Conservation (phyloP, 2,797 vertebrate species). For the Hephaestus fuliginosus region DNA sequence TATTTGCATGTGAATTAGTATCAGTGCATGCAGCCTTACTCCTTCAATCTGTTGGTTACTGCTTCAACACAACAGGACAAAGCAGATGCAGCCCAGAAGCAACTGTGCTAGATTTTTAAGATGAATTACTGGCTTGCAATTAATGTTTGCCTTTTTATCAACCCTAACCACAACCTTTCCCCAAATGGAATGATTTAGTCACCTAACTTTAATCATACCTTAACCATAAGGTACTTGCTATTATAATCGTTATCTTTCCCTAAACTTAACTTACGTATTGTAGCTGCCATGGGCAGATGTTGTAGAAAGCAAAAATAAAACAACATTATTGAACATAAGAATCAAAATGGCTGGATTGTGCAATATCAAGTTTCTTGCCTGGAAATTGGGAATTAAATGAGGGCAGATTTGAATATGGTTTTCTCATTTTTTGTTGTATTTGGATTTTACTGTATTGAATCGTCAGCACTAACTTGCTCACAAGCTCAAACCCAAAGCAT, state of each 20-base stretch:
- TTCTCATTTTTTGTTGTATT: background rate
- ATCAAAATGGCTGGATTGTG: background rate
- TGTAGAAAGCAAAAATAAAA: background rate
- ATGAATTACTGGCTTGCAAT: background rate
- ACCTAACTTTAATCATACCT: background rate
- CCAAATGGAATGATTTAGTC: background rate
- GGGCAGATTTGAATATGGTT: background rate
- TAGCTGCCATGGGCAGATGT: background rate
- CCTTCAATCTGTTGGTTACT: background rate
- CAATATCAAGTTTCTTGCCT: background rate
- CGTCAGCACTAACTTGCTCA: background rate
- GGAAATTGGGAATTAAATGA: background rate
- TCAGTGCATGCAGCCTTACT: slow-evolving; percentile 1
- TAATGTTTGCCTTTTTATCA: background rate
- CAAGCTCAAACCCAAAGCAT: background rate
- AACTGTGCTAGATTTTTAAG: background rate
- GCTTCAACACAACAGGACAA: background rate
- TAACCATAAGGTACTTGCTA: background rate
- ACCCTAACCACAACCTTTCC: too few species aligned
- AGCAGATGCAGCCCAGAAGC: background rate
- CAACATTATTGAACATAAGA: background rate
- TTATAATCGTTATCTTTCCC: background rate
- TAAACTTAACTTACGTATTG: background rate
- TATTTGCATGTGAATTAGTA: slow-evolving; percentile 8
- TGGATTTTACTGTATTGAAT: background rate